Conservation (phyloP, 2,797 vertebrate species). For the Phrynocephalus vlangalii region DNA sequence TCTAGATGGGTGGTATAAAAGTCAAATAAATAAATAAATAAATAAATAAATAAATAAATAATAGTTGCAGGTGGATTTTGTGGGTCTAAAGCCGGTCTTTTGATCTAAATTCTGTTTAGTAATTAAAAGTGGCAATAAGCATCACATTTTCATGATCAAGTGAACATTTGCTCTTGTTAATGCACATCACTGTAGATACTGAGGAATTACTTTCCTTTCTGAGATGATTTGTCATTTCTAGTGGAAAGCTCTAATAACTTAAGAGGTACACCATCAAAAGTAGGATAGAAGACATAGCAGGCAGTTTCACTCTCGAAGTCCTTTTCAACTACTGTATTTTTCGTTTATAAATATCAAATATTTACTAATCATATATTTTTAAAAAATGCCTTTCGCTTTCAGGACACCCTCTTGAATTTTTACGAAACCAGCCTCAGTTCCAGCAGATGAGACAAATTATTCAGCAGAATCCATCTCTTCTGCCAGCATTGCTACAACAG, state of each 20-base stretch:
- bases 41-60: too few relatives aligned
- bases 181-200: neutral
- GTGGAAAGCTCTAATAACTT: neutral
- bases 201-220: neutral
- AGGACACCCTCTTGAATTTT: constrained; percentile 94
- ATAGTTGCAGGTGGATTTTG: neutral
- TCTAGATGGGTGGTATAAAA: too few relatives aligned
- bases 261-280: neutral
- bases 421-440: constrained; percentile 95
- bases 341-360: neutral
- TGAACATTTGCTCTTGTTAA: neutral
- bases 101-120: neutral
- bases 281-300: neutral
- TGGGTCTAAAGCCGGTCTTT: neutral
- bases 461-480: constrained; percentile 93
- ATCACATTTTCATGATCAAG: neutral
- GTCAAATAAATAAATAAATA: too few relatives aligned
- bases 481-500: constrained; percentile 93
- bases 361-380: neutral
- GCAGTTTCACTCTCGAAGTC: neutral
- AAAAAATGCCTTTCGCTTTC: constrained; percentile 43
- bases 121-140: neutral
- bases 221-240: neutral
- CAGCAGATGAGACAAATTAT: constrained; percentile 98
- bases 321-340: neutral